Evolutionary conservation across 2,888 invertebrate species (phyloP).

Genomic region (Acanthosepion lycidas): DNA sequence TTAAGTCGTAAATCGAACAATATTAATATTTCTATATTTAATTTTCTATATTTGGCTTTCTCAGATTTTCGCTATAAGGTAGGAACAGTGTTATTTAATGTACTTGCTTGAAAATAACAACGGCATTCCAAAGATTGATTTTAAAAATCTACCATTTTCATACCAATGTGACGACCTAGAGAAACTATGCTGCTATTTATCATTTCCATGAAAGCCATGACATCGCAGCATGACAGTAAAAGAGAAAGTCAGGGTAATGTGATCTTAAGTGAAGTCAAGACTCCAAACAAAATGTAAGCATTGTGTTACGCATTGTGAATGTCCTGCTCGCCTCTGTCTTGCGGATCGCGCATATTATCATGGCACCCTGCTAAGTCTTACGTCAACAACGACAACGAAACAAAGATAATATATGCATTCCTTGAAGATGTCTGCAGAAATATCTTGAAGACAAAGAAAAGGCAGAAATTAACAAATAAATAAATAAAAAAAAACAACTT

Average conservation of each 20-base stretch:
- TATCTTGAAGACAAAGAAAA: neutral
- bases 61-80: neutral
- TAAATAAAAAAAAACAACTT: neutral
- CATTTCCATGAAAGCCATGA: neutral
- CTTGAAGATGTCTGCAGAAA: neutral
- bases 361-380: neutral
- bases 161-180: neutral
- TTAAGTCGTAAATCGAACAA: too few relatives aligned
- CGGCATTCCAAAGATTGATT: neutral
- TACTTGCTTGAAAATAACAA: neutral
- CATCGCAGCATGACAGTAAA: neutral
- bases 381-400: neutral
- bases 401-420: constrained; percentile 12
- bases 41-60: too few relatives aligned
- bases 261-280: neutral
- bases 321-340: neutral
- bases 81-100: neutral
- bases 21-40: too few relatives aligned
- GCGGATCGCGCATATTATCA: neutral
- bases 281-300: neutral
- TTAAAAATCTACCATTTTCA: neutral
- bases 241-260: neutral
- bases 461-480: neutral
- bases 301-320: constrained; percentile 4
- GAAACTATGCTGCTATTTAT: neutral